Percentiles rank a stretch among this genome's conserved stretches.
Conservation (phyloP, 2,888 invertebrate species). For the Sinopyrophorus schimmeli region DNA sequence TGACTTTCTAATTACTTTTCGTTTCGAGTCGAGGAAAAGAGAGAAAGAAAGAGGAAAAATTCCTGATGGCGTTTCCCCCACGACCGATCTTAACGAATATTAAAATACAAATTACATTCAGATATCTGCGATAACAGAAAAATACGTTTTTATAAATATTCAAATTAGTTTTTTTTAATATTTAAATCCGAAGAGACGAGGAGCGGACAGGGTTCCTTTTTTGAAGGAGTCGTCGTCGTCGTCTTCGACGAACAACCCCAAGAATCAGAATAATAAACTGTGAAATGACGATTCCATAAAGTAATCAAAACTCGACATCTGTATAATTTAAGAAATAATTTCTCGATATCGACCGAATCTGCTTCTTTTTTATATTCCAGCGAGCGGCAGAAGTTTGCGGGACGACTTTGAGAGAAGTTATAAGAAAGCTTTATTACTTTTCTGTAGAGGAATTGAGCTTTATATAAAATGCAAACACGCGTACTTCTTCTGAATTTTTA, state of each 20-base stretch:
- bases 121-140: constrained; percentile 12
- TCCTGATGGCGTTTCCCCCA: too few relatives aligned
- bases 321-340: constrained; percentile 46
- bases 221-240: too few relatives aligned
- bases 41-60: too few relatives aligned
- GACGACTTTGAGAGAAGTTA: constrained; percentile 42
- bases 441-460: constrained; percentile 42
- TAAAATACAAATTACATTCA: constrained; percentile 11
- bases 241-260: too few relatives aligned
- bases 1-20: too few relatives aligned
- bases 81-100: too few relatives aligned
- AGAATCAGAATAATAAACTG: constrained; percentile 24
- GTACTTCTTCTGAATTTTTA: constrained; percentile 33
- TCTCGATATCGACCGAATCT: constrained; percentile 40
- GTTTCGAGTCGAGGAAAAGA: too few relatives aligned
- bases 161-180: too few relatives aligned
- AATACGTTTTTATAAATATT: constrained; percentile 20
- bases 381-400: constrained; percentile 37
- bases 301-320: constrained; percentile 43
- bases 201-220: too few relatives aligned
- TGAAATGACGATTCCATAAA: constrained; percentile 39
- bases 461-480: constrained; percentile 46
- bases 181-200: too few relatives aligned
- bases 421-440: constrained; percentile 46
- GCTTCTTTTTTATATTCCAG: constrained; percentile 39